These are phyloP conservation scores for Sphecodes monilicornis DNA, from an alignment of 2,888 invertebrate genomes.

Conservation along the genomic window DNA sequence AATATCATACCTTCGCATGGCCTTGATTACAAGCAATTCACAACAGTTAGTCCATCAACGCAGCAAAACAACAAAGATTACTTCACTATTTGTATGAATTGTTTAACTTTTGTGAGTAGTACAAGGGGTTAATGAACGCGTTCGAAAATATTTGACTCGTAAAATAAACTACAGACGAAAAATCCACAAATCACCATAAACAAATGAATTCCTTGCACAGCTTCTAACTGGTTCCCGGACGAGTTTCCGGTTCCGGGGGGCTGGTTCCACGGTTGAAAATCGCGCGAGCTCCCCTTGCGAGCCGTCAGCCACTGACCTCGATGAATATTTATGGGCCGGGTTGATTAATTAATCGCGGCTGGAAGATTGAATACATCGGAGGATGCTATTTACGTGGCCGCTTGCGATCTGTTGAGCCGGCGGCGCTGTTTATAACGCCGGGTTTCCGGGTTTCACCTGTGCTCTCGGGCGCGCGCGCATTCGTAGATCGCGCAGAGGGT, in stretches of 20 bases:
- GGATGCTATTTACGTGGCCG: conserved; percentile 1
- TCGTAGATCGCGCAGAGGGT: neutral
- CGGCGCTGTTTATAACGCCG: neutral
- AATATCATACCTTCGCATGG: too few species aligned
- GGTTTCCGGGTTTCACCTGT: neutral
- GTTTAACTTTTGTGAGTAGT: too few species aligned
- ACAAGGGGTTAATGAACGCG: too few species aligned
- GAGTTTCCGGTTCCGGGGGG: conserved; percentile 7
- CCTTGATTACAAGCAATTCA: too few species aligned
- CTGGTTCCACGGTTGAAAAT: conserved; percentile 2
- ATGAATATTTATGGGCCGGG: conserved; percentile 33
- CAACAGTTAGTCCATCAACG: too few species aligned
- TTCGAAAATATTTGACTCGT: neutral
- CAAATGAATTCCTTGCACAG: neutral
- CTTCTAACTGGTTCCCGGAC: conserved; percentile 21
- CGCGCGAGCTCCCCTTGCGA: neutral
- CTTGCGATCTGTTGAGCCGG: neutral
- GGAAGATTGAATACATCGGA: conserved; percentile 31
- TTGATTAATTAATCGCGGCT: conserved; percentile 46
- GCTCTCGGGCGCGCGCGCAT: neutral
- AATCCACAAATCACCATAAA: neutral
- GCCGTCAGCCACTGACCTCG: neutral
- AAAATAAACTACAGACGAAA: neutral
- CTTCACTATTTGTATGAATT: too few species aligned
- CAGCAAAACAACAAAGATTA: too few species aligned